These are phyloP conservation scores for Nephrotoma appendiculata DNA, from an alignment of 2,888 invertebrate species.

Conservation along the genomic window DNA sequence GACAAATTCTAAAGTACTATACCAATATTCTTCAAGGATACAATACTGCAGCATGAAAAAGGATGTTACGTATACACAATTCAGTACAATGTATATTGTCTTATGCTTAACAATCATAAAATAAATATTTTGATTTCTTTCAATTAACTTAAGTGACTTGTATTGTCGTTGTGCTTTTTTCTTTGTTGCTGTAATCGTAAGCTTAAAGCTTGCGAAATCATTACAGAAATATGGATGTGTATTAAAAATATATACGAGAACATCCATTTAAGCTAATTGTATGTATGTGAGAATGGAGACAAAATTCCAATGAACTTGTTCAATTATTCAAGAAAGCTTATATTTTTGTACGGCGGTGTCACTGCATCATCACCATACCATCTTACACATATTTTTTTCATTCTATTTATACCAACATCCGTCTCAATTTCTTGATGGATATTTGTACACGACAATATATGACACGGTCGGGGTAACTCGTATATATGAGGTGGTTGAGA, in stretches of 20 bases:
- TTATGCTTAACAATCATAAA: neutral
- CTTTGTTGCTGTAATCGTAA: neutral
- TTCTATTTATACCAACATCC: neutral
- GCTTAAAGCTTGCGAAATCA: neutral
- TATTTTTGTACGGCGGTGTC: neutral
- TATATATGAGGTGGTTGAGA: neutral
- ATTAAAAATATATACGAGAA: neutral
- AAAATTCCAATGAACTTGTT: neutral
- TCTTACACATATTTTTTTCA: neutral
- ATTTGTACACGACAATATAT: neutral
- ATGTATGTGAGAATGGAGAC: neutral
- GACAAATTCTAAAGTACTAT: neutral
- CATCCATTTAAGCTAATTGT: neutral
- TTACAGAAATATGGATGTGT: neutral
- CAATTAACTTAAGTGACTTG: neutral
- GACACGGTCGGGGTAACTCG: neutral
- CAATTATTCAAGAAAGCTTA: neutral
- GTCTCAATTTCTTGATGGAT: neutral
- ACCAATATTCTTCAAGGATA: neutral
- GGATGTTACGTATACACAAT: neutral
- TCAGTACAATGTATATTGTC: neutral
- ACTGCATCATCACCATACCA: neutral
- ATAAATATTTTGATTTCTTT: neutral
- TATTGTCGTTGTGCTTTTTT: neutral
- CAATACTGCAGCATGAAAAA: neutral